phyloP scores from a whole-genome alignment of 2,888 invertebrate genomes.

The Lymantria monacha region DNA sequence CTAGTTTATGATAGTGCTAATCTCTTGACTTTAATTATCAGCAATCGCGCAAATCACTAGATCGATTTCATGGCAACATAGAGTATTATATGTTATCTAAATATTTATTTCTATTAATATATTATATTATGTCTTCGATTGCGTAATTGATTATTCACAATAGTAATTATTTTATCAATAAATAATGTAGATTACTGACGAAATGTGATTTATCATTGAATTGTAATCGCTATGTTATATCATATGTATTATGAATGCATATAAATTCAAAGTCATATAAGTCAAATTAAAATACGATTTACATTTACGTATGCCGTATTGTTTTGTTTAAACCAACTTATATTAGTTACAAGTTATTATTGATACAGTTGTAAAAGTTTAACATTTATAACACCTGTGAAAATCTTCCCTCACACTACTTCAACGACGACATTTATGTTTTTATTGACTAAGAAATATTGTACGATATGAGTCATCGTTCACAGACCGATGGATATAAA shows the following conservation, averaged over 20 bases:
- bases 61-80: background rate
- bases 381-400: constrained; percentile 31
- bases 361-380: constrained; percentile 26
- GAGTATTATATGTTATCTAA: background rate
- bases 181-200: background rate
- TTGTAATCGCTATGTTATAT: background rate
- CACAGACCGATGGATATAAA: constrained; percentile 6
- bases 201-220: background rate
- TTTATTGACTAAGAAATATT: constrained; percentile 28
- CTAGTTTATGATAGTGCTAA: background rate
- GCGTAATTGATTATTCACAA: background rate
- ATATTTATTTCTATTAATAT: background rate
- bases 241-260: background rate
- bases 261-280: background rate
- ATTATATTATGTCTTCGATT: background rate
- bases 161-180: background rate
- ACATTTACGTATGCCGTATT: background rate
- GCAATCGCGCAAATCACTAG: background rate
- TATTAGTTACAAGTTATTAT: constrained; percentile 18
- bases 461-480: constrained; percentile 26
- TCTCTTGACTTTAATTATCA: background rate
- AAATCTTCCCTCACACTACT: constrained; percentile 31
- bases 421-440: constrained; percentile 16
- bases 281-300: background rate
- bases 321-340: constrained; percentile 13